phyloP scores from a whole-genome alignment of 2,888 invertebrate genomes.

The Sinopyrophorus schimmeli region DNA sequence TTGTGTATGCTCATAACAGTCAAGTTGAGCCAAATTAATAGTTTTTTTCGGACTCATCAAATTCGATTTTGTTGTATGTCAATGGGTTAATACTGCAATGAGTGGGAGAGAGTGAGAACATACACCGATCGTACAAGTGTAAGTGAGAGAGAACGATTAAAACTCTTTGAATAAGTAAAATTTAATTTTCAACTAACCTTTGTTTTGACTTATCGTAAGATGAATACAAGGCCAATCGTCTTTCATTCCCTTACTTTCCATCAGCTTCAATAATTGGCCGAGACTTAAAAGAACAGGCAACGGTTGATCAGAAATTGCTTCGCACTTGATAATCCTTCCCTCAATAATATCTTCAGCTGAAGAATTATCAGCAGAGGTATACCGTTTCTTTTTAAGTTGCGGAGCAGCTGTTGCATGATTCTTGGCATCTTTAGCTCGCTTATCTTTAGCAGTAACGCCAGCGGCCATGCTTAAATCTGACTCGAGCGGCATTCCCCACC shows the following conservation, averaged over 20 bases:
- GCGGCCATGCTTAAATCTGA: slow-evolving; percentile 74
- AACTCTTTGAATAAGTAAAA: too few relatives aligned
- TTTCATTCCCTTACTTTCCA: slow-evolving; percentile 46
- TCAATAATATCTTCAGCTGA: slow-evolving; percentile 45
- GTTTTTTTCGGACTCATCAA: too few relatives aligned
- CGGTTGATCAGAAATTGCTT: slow-evolving; percentile 48
- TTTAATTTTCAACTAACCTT: too few relatives aligned
- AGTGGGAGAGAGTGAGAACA: too few relatives aligned
- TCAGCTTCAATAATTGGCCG: slow-evolving; percentile 51
- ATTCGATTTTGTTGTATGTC: too few relatives aligned
- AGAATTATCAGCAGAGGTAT: slow-evolving; percentile 39
- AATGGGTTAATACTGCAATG: too few relatives aligned
- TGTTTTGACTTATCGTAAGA: slow-evolving; percentile 51
- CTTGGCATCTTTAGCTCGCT: slow-evolving; percentile 81
- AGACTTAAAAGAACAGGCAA: slow-evolving; percentile 50
- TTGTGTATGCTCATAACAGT: too few relatives aligned
- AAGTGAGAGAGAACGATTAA: too few relatives aligned
- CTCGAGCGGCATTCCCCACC: slow-evolving; percentile 55
- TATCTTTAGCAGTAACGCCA: slow-evolving; percentile 86
- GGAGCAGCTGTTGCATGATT: slow-evolving; percentile 59
- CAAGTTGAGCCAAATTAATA: too few relatives aligned
- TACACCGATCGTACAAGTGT: too few relatives aligned
- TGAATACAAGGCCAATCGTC: slow-evolving; percentile 54
- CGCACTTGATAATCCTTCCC: slow-evolving; percentile 50
- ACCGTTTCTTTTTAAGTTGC: slow-evolving; percentile 51